Percentiles rank a stretch among this genome's conserved stretches.
Conservation (phyloP, 2,113 vertebrate genomes). For the Lasiurus cinereus region DNA sequence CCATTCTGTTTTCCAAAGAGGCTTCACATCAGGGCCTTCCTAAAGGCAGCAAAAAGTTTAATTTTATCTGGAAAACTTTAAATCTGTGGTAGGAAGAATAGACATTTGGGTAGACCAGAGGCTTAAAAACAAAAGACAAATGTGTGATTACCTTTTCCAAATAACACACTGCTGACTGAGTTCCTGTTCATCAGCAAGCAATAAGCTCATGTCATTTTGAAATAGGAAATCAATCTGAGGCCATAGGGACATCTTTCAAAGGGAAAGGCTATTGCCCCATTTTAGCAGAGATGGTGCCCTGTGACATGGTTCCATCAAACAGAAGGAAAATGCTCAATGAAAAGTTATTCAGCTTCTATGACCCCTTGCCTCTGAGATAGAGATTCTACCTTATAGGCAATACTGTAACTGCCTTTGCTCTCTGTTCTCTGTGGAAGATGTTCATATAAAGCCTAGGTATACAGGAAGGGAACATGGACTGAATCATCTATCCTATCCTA, state of each 20-base stretch:
- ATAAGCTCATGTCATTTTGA: neutral
- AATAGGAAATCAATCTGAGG: neutral
- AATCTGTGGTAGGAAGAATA: neutral
- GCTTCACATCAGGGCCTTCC: neutral
- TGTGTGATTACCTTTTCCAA: neutral
- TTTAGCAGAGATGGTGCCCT: neutral
- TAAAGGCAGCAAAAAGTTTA: neutral
- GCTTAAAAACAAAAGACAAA: neutral
- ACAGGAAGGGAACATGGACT: neutral
- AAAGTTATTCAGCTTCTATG: neutral
- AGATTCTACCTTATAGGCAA: neutral
- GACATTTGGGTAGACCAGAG: neutral
- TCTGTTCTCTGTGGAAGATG: too few relatives aligned
- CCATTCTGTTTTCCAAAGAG: neutral
- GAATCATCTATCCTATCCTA: too few relatives aligned
- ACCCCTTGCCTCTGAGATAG: neutral
- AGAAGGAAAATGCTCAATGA: neutral
- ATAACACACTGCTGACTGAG: neutral
- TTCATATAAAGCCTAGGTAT: neutral
- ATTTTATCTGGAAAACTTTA: neutral
- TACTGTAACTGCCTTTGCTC: neutral
- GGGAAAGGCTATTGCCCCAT: neutral
- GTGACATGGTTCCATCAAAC: neutral
- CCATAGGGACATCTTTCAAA: neutral
- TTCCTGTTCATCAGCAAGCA: neutral